Evolutionary conservation across 2,113 vertebrate genomes (phyloP).

Genomic region (Chlorodrepanis virens): DNA sequence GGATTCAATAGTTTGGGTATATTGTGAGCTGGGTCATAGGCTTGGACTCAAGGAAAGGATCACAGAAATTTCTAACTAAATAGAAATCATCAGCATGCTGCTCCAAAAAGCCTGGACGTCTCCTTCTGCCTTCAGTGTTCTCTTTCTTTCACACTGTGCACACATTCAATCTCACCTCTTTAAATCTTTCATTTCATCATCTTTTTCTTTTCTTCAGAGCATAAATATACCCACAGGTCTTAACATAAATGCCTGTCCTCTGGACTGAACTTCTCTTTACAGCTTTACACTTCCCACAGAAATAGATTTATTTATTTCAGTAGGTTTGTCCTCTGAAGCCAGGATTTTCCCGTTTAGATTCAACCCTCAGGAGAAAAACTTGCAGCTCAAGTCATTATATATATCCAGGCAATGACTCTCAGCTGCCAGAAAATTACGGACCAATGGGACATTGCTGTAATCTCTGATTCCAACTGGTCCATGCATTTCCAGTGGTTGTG

Average conservation of each 20-base stretch:
- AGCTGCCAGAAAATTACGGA: slow-evolving; percentile 73
- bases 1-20: neutral
- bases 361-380: slow-evolving; percentile 45
- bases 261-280: neutral
- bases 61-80: neutral
- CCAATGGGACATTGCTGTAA: slow-evolving; percentile 69
- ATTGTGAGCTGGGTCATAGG: neutral
- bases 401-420: slow-evolving; percentile 51
- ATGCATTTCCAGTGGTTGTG: slow-evolving; percentile 65
- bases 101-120: neutral
- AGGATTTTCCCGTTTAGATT: slow-evolving; percentile 34
- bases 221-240: neutral
- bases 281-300: neutral
- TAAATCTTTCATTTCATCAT: neutral
- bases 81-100: neutral
- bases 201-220: neutral
- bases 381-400: slow-evolving; percentile 37
- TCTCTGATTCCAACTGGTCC: slow-evolving; percentile 74
- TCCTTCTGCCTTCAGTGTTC: neutral
- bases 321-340: slow-evolving; percentile 3
- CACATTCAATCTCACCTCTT: neutral
- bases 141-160: neutral
- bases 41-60: neutral
- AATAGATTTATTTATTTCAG: neutral
- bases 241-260: neutral